phyloP scores from a whole-genome alignment of 2,797 vertebrate species.

The Enoplosus armatus region DNA sequence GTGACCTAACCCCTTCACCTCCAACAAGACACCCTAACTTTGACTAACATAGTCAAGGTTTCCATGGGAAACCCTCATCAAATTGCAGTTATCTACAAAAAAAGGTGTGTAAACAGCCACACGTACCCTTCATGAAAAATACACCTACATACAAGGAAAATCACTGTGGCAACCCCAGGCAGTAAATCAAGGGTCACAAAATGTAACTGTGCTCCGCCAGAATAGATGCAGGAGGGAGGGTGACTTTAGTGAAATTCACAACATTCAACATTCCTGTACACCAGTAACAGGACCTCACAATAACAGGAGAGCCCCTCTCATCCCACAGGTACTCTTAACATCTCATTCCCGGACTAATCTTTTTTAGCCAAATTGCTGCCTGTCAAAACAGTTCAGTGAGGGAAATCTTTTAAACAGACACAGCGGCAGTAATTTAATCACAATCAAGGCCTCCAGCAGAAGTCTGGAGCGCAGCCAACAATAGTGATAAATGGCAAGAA shows the following conservation, averaged over 20 bases:
- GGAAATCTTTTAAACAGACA: constrained; percentile 78
- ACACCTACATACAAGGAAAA: constrained; percentile 54
- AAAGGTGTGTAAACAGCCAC: constrained; percentile 48
- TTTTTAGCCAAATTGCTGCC: constrained; percentile 82
- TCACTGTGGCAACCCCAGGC: constrained; percentile 61
- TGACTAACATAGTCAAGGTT: constrained; percentile 33
- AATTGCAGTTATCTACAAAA: constrained; percentile 19
- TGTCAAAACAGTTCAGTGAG: constrained; percentile 80
- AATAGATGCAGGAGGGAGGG: constrained; percentile 37
- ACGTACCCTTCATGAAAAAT: constrained; percentile 49
- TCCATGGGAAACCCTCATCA: constrained; percentile 57
- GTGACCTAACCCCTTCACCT: constrained; percentile 54
- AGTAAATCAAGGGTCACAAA: constrained; percentile 58
- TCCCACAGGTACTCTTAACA: constrained; percentile 76
- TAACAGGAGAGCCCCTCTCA: constrained; percentile 65
- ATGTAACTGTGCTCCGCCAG: constrained; percentile 35
- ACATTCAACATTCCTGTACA: constrained; percentile 77
- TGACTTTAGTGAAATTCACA: constrained; percentile 55
- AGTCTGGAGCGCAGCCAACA: constrained; percentile 65
- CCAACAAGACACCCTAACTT: constrained; percentile 51
- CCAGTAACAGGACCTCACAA: constrained; percentile 74
- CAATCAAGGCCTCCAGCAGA: constrained; percentile 67
- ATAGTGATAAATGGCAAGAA: constrained; percentile 45
- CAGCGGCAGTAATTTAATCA: constrained; percentile 77
- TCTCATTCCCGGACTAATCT: constrained; percentile 78